Percentiles rank a stretch among this genome's conserved stretches.
Conservation (phyloP, 2,113 vertebrate genomes). For the Antechinus flavipes region DNA sequence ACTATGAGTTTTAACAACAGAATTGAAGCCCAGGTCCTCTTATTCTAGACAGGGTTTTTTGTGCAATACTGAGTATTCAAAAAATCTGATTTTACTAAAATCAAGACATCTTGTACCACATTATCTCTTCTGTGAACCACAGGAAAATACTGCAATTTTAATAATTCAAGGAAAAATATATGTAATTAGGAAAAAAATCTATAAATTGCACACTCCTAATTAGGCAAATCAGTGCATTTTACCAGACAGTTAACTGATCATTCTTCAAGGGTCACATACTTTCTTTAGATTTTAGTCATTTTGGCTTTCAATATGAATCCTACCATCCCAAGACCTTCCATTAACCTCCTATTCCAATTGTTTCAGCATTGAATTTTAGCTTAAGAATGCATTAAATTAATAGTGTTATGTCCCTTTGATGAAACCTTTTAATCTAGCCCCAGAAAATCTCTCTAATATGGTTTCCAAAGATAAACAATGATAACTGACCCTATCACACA, state of each 20-base stretch:
- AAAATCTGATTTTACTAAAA: background rate
- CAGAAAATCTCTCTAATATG: conserved; percentile 30
- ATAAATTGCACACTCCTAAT: background rate
- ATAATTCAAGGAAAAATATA: background rate
- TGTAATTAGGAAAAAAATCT: background rate
- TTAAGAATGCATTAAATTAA: conserved; percentile 31
- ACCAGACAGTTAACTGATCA: background rate
- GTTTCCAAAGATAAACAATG: background rate
- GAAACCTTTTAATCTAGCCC: conserved; percentile 29
- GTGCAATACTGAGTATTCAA: background rate
- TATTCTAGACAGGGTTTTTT: background rate
- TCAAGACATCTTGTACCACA: background rate
- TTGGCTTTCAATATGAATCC: background rate
- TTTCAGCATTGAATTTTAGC: background rate
- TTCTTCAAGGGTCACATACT: background rate
- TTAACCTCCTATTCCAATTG: background rate
- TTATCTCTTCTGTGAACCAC: background rate
- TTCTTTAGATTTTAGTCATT: background rate
- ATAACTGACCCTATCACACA: background rate
- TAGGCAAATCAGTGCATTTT: background rate
- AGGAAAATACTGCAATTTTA: background rate
- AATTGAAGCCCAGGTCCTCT: background rate
- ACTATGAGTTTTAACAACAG: background rate
- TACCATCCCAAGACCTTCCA: background rate
- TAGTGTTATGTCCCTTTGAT: background rate